Conservation (phyloP, 2,113 vertebrate genomes). For the Callaeas wilsoni region DNA sequence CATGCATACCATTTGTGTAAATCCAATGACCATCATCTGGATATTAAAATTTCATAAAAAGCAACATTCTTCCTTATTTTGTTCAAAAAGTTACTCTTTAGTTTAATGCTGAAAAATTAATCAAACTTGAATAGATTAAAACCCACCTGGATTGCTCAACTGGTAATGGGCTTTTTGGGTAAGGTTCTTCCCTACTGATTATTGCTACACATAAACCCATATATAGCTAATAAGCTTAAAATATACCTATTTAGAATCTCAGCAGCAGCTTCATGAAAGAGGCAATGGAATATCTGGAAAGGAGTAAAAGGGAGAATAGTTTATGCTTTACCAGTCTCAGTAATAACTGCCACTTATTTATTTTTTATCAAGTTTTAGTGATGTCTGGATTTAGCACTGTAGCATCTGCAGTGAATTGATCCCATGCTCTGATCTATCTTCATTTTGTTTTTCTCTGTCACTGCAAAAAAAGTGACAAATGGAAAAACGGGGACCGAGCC, state of each 20-base stretch:
- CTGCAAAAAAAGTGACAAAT: background rate
- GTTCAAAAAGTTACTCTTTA: background rate
- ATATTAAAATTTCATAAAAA: background rate
- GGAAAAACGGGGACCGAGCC: background rate
- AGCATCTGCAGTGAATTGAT: background rate
- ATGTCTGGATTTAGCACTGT: background rate
- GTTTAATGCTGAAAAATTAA: background rate
- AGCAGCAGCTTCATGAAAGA: background rate
- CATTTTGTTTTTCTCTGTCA: background rate
- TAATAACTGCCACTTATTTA: background rate
- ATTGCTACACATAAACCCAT: background rate
- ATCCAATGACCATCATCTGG: accelerated
- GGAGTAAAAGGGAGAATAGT: background rate
- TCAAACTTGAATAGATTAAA: background rate
- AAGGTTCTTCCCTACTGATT: background rate
- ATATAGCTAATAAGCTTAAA: background rate
- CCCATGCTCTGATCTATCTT: background rate
- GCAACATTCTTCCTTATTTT: background rate
- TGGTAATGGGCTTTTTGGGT: background rate
- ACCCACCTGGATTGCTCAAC: background rate
- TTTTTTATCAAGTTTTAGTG: background rate
- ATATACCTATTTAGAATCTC: background rate
- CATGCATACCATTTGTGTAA: background rate
- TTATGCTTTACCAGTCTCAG: background rate
- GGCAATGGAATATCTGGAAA: background rate